Base-by-base conservation (phyloP, 2,113 vertebrate species). In the Chionomys nivalis region DNA sequence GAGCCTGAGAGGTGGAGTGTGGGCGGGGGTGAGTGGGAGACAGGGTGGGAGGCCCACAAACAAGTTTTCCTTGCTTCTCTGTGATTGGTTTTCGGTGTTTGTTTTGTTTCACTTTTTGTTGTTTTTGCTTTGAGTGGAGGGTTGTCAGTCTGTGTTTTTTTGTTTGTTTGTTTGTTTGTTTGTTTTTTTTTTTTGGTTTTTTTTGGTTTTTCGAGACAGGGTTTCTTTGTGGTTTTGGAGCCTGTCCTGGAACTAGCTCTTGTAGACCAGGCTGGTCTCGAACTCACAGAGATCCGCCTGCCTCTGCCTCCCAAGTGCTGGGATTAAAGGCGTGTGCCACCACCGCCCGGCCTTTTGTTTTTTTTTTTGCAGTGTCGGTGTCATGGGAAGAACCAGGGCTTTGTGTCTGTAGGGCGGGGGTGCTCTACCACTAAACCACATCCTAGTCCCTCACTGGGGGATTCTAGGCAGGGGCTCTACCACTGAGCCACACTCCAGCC, bases 61-160 rank as follows among this genome's bases (percentile, higher is more conserved):
- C n/a, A 23, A 3, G 33, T 93, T 95, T 68, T 70, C 23, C 73
- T 95, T 97, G 94, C 96, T 83, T 88, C 89, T 94, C 24, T 58
- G 9, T 33, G 52, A 61, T 75, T 73, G 33, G 66, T 28, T 89
- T 19, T 39, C 31, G 42, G 8, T 70, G 33, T 70, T 70, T n/a
- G 33, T 70, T 86, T 78, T 21, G 19, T 58, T 58, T 78, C 14
- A 78, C 31, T 52, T 33, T 81, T n/a, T 87, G 31, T 86, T 28
- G 42, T 14, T 44, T 68, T 11, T 44, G 63, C 4, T 65, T 86
- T 63, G 63, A 19, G 10, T 44, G 42, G 17, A 68, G 42, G 28
- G 2, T 72, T 87, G n/a, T 42, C 63, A 21, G 23, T 7, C 33
- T 23, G 5, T 39, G n/a, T 3, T 2, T 39, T 11, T 13, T 13